Conservation (phyloP, 2,113 vertebrate species). For the Stigmatopora nigra region DNA sequence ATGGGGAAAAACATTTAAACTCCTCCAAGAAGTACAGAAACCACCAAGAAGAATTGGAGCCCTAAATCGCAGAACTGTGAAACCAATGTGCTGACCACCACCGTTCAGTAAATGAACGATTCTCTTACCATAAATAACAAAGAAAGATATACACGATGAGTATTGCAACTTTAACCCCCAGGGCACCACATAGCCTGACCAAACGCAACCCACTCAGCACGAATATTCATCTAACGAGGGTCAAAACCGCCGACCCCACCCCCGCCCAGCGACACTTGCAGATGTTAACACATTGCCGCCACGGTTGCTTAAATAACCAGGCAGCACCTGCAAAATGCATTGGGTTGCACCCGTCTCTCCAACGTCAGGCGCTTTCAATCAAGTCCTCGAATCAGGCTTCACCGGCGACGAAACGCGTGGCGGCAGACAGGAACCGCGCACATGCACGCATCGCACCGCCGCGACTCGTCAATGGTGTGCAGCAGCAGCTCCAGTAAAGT, state of each 20-base stretch:
- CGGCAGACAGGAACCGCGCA: slow-evolving; percentile 46
- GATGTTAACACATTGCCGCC: slow-evolving; percentile 28
- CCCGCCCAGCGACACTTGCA: slow-evolving; percentile 43
- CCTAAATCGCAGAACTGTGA: too few species aligned
- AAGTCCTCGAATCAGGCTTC: slow-evolving; percentile 63
- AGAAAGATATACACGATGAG: too few species aligned
- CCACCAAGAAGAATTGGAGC: too few species aligned
- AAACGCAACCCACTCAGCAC: slow-evolving; percentile 16
- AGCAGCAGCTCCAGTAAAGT: slow-evolving; percentile 62
- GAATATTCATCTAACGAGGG: slow-evolving; percentile 11
- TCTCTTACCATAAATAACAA: too few species aligned
- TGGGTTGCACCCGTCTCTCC: slow-evolving; percentile 3
- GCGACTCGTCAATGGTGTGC: slow-evolving; percentile 53
- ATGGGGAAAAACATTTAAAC: too few species aligned
- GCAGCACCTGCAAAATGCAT: background rate
- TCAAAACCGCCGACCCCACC: slow-evolving; percentile 20
- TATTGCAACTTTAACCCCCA: too few species aligned
- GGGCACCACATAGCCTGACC: background rate
- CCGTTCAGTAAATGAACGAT: too few species aligned
- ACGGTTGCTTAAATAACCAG: slow-evolving; percentile 52
- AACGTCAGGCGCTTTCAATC: slow-evolving; percentile 65
- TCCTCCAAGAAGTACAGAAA: too few species aligned
- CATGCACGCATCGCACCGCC: slow-evolving; percentile 59
- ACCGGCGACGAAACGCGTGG: slow-evolving; percentile 45
- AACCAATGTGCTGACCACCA: too few species aligned